Evolutionary conservation across 2,888 invertebrate genomes (phyloP), one percentile per base, ranked within the genome.

Genomic region (Tachystola acroxantha): DNA sequence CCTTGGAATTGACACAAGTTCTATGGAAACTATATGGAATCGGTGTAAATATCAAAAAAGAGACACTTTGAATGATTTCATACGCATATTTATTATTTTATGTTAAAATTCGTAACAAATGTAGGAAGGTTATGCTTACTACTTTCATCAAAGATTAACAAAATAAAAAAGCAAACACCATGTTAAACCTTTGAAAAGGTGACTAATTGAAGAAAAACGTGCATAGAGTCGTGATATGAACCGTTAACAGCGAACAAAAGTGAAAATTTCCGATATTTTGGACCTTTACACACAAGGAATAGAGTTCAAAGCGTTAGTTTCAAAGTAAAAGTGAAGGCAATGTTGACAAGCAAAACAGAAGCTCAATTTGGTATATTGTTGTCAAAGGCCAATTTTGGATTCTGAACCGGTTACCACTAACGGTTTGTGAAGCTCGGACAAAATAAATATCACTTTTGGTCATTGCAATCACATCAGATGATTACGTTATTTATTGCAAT

Each of bases 261-360:
- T 6, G 9, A 30, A 10, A 20, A 13, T 27, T 33, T 14, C 10
- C 31, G 10, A 10, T 6, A 6, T 10, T n/a, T 7, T 33, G 10
- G 25, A 14, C 25, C 13, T 14, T 25, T 11, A 22, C 7, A 4
- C 14, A 5, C n/a, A 7, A 3, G 5, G 14, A 12, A 22, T 25
- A 10, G 10, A 25, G 26, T 34, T 26, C 10, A 10, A 10, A 34
- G 10, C 16, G 14, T 5, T 19, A 3, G 7, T 26, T 26, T 19
- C 19, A 13, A 11, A 27, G 25, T 25, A 13, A 11, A n/a, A 7
- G 6, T 27, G n/a, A 35, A 13, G 28, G 7, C 20, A 27, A 19
- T 39, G 30, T 42, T 41, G 37, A 34, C 42, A 31, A 39, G 39
- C 33, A 34, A 42, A 33, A 36, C 38, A 33, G 32, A 32, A 33